Percentiles rank a stretch among this genome's conserved stretches.
phyloP scores from a whole-genome alignment of 2,113 vertebrate genomes.

The Sisor rabdophorus region DNA sequence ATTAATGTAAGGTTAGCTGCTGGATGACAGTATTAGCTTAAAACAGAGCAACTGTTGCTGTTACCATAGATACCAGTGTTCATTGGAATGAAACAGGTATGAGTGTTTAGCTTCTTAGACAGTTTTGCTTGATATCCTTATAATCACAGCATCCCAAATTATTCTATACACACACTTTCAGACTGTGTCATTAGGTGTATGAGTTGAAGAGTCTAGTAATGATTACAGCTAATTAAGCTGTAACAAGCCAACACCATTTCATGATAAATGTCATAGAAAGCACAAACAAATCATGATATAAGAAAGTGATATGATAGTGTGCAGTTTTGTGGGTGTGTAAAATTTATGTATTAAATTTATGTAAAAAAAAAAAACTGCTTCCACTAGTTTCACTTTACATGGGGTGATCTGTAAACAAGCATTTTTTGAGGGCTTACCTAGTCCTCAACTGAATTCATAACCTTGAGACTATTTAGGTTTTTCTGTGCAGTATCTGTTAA shows the following conservation, averaged over 20 bases:
- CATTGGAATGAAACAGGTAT: not conserved
- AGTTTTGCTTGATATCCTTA: conserved; percentile 24
- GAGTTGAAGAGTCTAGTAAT: conserved; percentile 8
- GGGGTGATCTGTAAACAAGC: not conserved
- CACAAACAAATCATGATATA: not conserved
- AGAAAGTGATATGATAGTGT: not conserved
- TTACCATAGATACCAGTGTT: conserved; percentile 13
- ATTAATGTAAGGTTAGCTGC: not conserved
- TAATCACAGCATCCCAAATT: conserved; percentile 18
- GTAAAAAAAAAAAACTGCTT: not conserved
- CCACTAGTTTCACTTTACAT: not conserved
- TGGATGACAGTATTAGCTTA: not conserved
- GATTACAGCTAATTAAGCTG: conserved; percentile 26
- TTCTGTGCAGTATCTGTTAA: not conserved
- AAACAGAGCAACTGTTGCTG: conserved; percentile 11
- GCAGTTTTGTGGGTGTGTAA: not conserved
- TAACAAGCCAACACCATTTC: not conserved
- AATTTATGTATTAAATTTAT: not conserved
- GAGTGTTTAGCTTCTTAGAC: conserved; percentile 35
- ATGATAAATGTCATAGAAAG: not conserved
- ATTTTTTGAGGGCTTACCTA: not conserved
- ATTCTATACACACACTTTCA: not conserved
- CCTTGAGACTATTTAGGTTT: not conserved
- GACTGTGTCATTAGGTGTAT: conserved; percentile 11
- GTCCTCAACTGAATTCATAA: not conserved